A percentile compares a stretch with the other conserved stretches of the same genome.
These are phyloP conservation scores for Hedychridium roseum DNA, from an alignment of 2,888 invertebrate species.

Conservation along the genomic window DNA sequence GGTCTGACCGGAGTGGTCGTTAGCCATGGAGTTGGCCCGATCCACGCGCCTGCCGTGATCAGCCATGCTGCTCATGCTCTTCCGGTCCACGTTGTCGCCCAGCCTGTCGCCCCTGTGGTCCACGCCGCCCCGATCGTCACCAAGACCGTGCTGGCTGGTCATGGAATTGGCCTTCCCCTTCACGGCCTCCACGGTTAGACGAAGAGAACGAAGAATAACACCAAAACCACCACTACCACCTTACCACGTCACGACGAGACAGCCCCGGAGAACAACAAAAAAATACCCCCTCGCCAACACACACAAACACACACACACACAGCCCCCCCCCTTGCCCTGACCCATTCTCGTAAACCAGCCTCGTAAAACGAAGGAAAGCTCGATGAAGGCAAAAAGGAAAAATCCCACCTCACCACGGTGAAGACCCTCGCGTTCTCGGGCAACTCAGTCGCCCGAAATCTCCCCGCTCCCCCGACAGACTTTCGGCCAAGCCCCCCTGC, in stretches of 20 bases:
- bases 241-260: constrained; percentile 35
- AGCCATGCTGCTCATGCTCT: constrained; percentile 45
- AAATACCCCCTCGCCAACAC: too few relatives aligned
- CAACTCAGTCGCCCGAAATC: neutral
- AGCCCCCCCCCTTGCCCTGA: constrained; percentile 11
- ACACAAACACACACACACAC: too few relatives aligned
- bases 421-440: constrained; percentile 4
- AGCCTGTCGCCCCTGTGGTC: constrained; percentile 60
- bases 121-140: constrained; percentile 58
- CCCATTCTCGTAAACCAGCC: constrained; percentile 23
- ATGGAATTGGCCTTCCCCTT: constrained; percentile 34
- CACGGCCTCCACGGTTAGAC: constrained; percentile 36
- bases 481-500: neutral
- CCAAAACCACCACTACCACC: constrained; percentile 20
- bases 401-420: neutral
- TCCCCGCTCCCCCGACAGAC: neutral
- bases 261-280: constrained; percentile 24
- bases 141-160: constrained; percentile 50
- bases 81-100: constrained; percentile 54
- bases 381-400: constrained; percentile 9
- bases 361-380: constrained; percentile 17
- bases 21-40: constrained; percentile 51
- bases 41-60: constrained; percentile 54
- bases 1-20: constrained; percentile 63
- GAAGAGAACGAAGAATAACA: constrained; percentile 21